These are phyloP conservation scores for Dicyrtomina minuta DNA, from an alignment of 2,888 invertebrate species.

Conservation along the genomic window DNA sequence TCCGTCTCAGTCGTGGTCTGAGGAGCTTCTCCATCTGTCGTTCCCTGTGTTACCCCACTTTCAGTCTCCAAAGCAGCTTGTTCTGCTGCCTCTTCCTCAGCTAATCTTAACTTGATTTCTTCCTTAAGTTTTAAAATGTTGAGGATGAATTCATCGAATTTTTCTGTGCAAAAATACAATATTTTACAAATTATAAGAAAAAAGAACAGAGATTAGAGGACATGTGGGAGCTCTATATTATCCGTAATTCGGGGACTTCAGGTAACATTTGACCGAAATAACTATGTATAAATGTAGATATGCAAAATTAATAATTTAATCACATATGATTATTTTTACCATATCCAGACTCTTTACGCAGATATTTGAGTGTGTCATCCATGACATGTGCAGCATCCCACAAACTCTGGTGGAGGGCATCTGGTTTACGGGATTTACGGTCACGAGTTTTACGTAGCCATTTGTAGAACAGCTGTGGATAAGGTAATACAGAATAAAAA, in stretches of 20 bases:
- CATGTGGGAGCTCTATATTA: not conserved
- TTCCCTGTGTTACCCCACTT: too few relatives aligned
- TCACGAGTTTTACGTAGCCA: slow-evolving; percentile 41
- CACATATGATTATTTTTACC: slow-evolving; percentile 27
- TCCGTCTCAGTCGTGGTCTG: too few relatives aligned
- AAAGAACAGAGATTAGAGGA: not conserved
- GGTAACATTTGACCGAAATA: not conserved
- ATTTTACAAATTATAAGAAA: not conserved
- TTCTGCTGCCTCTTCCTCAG: slow-evolving; percentile 42
- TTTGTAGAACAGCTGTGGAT: slow-evolving; percentile 27
- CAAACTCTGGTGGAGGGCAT: slow-evolving; percentile 41
- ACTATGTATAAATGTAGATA: not conserved
- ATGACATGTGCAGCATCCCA: slow-evolving; percentile 39
- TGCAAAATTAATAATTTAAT: not conserved
- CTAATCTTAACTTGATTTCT: slow-evolving; percentile 39
- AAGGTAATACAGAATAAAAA: not conserved
- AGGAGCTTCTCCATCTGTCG: too few relatives aligned
- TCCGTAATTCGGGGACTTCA: not conserved
- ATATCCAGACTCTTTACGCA: slow-evolving; percentile 42
- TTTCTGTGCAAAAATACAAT: slow-evolving; percentile 29
- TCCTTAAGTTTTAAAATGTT: slow-evolving; percentile 43
- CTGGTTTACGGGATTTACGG: slow-evolving; percentile 38
- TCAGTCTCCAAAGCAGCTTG: not conserved
- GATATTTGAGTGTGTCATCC: slow-evolving; percentile 42
- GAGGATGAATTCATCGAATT: slow-evolving; percentile 45